Evolutionary conservation across 23 tunicate species (phyloP), one percentile per base, ranked within the genome.

Genomic region (Trididemnum nubilum): DNA sequence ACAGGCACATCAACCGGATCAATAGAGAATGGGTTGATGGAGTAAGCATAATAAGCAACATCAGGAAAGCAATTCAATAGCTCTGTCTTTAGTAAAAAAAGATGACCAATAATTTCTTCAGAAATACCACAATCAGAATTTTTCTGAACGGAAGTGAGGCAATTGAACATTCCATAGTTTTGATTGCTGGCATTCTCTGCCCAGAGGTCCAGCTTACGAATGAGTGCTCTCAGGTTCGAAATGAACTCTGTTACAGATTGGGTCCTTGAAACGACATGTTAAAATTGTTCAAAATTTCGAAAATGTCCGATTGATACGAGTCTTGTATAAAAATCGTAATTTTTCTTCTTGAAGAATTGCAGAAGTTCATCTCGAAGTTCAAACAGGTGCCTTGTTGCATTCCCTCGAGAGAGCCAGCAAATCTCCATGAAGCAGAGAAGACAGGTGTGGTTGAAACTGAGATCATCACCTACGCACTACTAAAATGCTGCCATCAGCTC

Each of bases 131-230:
- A 79, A 85, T 85, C 65, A 63, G 85, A 85, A 29, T 67, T 51
- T 36, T 67, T 67, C 78, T 79, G 51, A 51, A 85, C 54, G 51
- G 79, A n/a, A 52, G 66, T 70, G 37, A 79, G 58, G 85, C 36
- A 44, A 79, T 80, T 58, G 65, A 87, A 87, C 91, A 87, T 87
- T 87, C 86, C 91, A 71, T 81, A 87, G 57, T 76, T 59, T 64
- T 87, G 73, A 57, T 87, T 80, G 49, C 38, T 26, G 22, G 72
- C 75, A 74, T 87, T 87, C 50, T 87, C 61, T 36, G 4, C 58
- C 85, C 91, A 87, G 71, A 87, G 71, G 80, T 87, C 91, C 76
- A 87, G 73, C 91, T 87, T 81, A n/a, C 87, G 85, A 64, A 65
- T 39, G 49, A 77, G 64, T 33, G 77, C 83, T 51, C 83, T 9